Base-by-base conservation (phyloP, 2,888 invertebrate species). In the Brenthis daphne region DNA sequence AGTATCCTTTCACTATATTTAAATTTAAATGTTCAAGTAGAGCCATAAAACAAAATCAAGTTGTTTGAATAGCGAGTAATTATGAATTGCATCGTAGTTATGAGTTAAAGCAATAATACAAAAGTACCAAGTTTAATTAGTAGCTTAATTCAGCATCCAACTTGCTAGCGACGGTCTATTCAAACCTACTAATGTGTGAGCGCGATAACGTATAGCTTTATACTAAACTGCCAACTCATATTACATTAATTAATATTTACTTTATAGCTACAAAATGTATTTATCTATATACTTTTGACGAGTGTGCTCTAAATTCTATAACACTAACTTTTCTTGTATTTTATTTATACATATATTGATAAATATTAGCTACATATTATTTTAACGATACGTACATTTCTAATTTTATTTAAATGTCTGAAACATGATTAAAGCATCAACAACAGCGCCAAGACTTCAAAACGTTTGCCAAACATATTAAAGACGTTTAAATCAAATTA, bases 41-140 rank as follows among this genome's bases (percentile, higher is more conserved):
- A 64, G 55, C 57, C 63, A 53, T 66, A 47, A 71, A 72, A 64
- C 64, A 65, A 64, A 68, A 53, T 64, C 55, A 66, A 43, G 60
- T 58, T 56, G 55, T 16, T 63, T 72, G 72, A 75, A 74, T 73
- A 72, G 74, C 69, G 64, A 68, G 71, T 73, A 77, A 75, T 74
- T 77, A 71, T 66, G 73, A 70, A 67, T 69, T 71, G 75, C 72
- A 75, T 75, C 64, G 73, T 75, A 72, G 75, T 71, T 73, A 68
- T 74, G 71, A 72, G 73, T 78, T 77, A 76, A 77, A 76, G 78
- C 73, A 77, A 79, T 78, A 80, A 80, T 77, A 78, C 77, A 78
- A 77, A 80, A 82, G 78, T 81, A 76, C 75, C 76, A 81, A 84
- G 78, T 86, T 85, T 86, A 87, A 87, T 88, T 85, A 87, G 80